Base-by-base conservation (phyloP, 1,140 invertebrate genomes). In the Brachionus koreanus region DNA sequence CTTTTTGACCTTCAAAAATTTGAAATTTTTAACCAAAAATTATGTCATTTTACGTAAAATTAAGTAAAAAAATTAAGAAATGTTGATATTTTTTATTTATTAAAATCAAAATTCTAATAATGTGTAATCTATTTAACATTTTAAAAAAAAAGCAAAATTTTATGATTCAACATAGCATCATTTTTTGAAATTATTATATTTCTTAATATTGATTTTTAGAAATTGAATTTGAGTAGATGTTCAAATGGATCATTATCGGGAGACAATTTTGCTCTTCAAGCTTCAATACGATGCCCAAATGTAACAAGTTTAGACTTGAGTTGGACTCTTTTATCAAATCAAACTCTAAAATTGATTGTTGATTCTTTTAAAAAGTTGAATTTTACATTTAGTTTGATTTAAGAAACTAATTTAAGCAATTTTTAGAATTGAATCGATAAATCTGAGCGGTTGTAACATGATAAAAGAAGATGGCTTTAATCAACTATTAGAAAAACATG, bases 361-460 rank as follows among this genome's bases (percentile, higher is more conserved):
- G 76, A 79, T 13, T 79, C 49, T 2, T 79, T 79, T 16, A 79
- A 61, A 65, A 79, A 65, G 76, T 79, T 39, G 2, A 12, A 37
- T 29, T 33, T 10, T 37, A 43, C 6, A 19, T 39, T 61, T 12
- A 29, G 29, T 23, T 77, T 19, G 5, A 19, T 35, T 52, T 52
- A 10, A 13, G 29, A 57, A 37, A 5, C 12, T 49, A 35, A 35
- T 52, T 49, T 25, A 35, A n/a, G 13, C 12, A 49, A n/a, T 16
- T 69, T 43, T 61, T 5, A 79, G 76, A 61, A 79, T 79, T 29
- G 76, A 79, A 29, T 61, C 76, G 12, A 79, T 79, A 23, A 79
- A 79, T 79, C 49, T 79, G 23, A 65, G 76, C 25, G 76, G 76
- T 23, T 79, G 76, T 25, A 79, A 65, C 49, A 79, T 79, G 76